Base-by-base conservation (phyloP, 2,797 vertebrate genomes). In the Phaenicophaeus curvirostris region DNA sequence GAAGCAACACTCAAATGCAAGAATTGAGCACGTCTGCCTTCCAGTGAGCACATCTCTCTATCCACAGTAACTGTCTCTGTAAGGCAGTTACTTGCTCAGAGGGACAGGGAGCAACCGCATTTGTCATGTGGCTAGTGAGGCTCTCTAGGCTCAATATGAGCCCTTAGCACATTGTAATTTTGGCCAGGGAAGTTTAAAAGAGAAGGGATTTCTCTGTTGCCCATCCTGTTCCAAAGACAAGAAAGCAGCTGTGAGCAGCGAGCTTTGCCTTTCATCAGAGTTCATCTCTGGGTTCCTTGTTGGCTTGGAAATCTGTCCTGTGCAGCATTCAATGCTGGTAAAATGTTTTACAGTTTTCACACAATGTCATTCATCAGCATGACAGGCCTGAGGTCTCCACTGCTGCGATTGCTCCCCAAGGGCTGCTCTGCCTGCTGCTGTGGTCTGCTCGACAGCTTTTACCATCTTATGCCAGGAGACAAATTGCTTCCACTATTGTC, bases 401-500 rank as follows among this genome's bases (percentile, higher is more conserved):
- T n/a, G 39, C 80, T 90, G 74, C 71, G 75, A 85, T 10, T 87
- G 59, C 55, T 95, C 95, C 80, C 80, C 30, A 21, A 27, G 67
- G 91, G 39, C 44, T 80, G 85, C 53, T 87, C 46, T 88, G 76
- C 85, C 80, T 6, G 4, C 76, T 93, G 82, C 79, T 24, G 24
- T 57, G 46, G 37, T 66, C 77, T 84, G 83, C 37, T 86, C 39
- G 69, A 85, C 74, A 91, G 69, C 63, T 91, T 90, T 63, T 35
- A 78, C 59, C 71, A 79, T 63, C 68, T 83, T 73, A 51, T 1
- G 8, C 88, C 67, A 94, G 66, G 23, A 91, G 77, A 76, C 20
- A 89, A 91, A 96, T 63, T 86, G 44, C 57, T 95, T 88, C 71
- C 58, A 25, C 66, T 86, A 67, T 35, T 91, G 81, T 92, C n/a